Conservation (phyloP, 1,140 invertebrate species). For the Drosophila prosaltans region DNA sequence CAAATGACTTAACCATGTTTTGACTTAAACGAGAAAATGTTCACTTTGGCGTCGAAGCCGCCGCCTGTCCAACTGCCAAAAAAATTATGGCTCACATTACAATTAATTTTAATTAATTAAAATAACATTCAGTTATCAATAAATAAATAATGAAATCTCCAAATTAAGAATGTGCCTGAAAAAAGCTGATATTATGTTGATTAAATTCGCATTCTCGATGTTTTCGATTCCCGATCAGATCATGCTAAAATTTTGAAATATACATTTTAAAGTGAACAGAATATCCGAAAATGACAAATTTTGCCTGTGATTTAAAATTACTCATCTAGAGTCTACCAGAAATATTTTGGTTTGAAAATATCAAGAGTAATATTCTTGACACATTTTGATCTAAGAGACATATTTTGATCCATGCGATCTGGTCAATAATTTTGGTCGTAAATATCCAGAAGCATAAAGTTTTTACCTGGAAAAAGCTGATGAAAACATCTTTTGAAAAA, state of each 20-base stretch:
- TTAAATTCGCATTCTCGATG: not conserved
- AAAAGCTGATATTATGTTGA: not conserved
- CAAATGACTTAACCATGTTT: slow-evolving; percentile 62
- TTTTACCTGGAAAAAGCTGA: too few species aligned
- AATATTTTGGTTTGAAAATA: too few species aligned
- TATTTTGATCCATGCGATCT: too few species aligned
- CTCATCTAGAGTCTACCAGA: too few species aligned
- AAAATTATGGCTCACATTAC: slow-evolving; percentile 61
- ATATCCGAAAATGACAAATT: too few species aligned
- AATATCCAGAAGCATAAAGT: too few species aligned
- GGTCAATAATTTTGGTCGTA: too few species aligned
- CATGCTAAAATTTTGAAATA: not conserved
- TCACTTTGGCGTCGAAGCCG: slow-evolving; percentile 21
- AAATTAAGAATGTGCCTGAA: not conserved
- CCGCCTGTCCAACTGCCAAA: slow-evolving; percentile 24
- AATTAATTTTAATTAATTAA: slow-evolving; percentile 81
- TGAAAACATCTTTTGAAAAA: too few species aligned
- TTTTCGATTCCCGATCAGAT: not conserved
- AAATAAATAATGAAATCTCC: slow-evolving; percentile 60
- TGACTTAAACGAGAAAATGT: slow-evolving; percentile 9
- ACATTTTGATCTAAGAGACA: too few species aligned
- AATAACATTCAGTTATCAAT: slow-evolving; percentile 41
- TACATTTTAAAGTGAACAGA: too few species aligned
- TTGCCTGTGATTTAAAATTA: too few species aligned
- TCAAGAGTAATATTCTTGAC: too few species aligned